Conservation (phyloP, 2,797 vertebrate genomes). For the Zalophus californianus region DNA sequence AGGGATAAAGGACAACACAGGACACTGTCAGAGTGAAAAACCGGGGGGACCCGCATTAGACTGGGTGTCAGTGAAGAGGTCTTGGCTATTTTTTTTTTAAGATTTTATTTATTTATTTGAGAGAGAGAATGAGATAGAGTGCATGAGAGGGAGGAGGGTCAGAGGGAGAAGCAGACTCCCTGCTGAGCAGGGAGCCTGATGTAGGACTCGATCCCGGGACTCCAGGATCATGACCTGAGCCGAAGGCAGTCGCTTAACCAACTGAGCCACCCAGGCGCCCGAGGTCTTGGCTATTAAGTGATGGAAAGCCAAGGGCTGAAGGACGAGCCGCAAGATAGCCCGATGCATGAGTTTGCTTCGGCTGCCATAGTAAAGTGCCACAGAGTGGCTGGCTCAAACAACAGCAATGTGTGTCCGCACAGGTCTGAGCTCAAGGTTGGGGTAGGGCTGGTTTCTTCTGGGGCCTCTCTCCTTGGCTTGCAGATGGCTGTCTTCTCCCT, state of each 20-base stretch:
- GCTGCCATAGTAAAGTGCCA: accelerated
- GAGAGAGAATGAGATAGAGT: too few species aligned
- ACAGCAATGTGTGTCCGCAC: not conserved
- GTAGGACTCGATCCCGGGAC: too few species aligned
- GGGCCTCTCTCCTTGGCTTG: not conserved
- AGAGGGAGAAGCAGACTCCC: too few species aligned
- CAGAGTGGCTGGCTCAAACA: not conserved
- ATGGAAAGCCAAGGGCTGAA: not conserved
- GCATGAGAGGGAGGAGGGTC: too few species aligned
- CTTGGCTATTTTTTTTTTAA: not conserved
- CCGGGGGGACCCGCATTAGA: not conserved
- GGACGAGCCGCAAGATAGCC: not conserved
- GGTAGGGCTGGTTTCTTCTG: not conserved
- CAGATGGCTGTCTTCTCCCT: not conserved
- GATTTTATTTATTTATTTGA: too few species aligned
- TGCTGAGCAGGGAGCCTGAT: too few species aligned
- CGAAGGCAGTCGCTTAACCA: too few species aligned
- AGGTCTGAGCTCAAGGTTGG: not conserved
- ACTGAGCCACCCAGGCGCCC: too few species aligned
- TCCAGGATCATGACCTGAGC: too few species aligned
- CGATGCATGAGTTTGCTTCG: not conserved
- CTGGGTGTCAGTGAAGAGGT: not conserved
- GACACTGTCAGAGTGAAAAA: not conserved
- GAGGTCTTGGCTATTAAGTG: not conserved
- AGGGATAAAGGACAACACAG: not conserved